Conservation (phyloP, 2,113 vertebrate genomes). For the Mustela nigripes region DNA sequence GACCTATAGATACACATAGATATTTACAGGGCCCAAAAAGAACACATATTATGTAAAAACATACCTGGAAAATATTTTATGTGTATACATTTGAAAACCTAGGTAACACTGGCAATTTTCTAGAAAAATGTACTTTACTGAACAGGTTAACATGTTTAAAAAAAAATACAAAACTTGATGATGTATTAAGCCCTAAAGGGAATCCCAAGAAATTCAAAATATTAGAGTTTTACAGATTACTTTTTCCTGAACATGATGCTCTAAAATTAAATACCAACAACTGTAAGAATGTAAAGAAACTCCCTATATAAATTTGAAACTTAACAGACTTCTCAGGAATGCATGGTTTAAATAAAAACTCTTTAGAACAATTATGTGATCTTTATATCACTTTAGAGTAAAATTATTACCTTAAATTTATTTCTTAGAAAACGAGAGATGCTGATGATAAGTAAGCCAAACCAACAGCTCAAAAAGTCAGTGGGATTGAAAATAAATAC, state of each 20-base stretch:
- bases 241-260: neutral
- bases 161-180: neutral
- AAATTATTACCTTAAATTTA: neutral
- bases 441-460: neutral
- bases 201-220: neutral
- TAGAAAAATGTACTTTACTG: neutral
- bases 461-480: neutral
- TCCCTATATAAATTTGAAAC: neutral
- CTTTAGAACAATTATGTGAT: neutral
- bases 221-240: neutral
- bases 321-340: neutral
- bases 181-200: neutral
- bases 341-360: neutral
- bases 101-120: neutral
- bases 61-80: neutral
- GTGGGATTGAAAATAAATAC: neutral
- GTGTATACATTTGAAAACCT: neutral
- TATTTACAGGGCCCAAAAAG: neutral
- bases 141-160: neutral
- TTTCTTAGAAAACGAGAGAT: constrained; percentile 30
- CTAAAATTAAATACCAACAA: neutral
- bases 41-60: neutral
- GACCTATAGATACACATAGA: neutral
- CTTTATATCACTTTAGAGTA: neutral
- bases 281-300: neutral